Conservation (phyloP, 2,888 invertebrate genomes). For the Stenodema calcarata region DNA sequence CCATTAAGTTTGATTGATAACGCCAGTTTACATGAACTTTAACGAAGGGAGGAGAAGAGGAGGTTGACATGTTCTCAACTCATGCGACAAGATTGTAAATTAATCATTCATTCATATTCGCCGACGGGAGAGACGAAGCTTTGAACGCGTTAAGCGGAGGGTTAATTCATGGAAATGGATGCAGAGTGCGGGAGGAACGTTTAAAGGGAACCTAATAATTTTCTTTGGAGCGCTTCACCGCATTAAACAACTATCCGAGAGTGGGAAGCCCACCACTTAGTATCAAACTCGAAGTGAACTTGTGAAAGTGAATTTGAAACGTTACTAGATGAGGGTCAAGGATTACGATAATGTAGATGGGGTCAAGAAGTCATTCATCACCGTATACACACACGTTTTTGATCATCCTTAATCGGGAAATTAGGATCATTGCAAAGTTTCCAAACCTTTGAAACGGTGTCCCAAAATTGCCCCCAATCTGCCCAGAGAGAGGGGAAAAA, state of each 20-base stretch:
- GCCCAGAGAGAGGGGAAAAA: too few relatives aligned
- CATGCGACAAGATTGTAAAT: background rate
- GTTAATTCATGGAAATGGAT: background rate
- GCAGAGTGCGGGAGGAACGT: background rate
- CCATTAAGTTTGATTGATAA: background rate
- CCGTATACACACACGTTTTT: too few relatives aligned
- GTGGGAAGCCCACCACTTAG: too few relatives aligned
- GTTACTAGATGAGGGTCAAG: too few relatives aligned
- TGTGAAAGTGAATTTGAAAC: too few relatives aligned
- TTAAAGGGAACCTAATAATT: background rate
- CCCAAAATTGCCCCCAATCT: too few relatives aligned
- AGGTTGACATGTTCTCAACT: background rate
- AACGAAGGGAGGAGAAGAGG: background rate
- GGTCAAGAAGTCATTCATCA: too few relatives aligned
- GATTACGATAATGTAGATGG: too few relatives aligned
- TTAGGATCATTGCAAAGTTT: too few relatives aligned
- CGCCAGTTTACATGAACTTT: background rate
- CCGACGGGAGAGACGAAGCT: background rate
- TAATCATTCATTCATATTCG: background rate
- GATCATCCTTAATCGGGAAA: too few relatives aligned
- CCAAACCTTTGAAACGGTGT: too few relatives aligned
- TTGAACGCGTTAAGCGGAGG: background rate
- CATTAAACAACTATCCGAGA: background rate
- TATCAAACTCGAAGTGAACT: too few relatives aligned
- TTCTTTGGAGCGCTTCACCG: background rate